A percentile compares a stretch with the other conserved stretches of the same genome.
Conservation (phyloP, 1,140 invertebrate genomes). For the Araneus ventricosus region DNA sequence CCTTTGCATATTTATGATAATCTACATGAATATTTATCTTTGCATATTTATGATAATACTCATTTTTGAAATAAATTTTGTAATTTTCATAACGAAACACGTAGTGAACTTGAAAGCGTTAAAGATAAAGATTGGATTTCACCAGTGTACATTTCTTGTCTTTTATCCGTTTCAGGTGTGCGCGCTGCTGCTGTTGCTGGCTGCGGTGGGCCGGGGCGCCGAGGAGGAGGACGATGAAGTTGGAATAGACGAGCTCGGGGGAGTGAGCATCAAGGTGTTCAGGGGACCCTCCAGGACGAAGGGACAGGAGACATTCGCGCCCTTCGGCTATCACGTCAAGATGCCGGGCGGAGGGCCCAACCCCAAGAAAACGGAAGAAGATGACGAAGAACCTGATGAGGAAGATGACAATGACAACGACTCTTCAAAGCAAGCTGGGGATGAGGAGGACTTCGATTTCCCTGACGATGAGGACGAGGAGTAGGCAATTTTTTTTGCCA, state of each 20-base stretch:
- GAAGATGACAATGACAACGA: background rate
- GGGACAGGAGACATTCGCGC: constrained; percentile 59
- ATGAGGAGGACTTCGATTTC: background rate
- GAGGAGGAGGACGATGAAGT: background rate
- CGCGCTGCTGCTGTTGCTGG: background rate
- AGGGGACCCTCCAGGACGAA: constrained; percentile 41
- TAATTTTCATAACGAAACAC: too few relatives aligned
- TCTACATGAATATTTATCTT: too few relatives aligned
- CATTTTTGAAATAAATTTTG: too few relatives aligned
- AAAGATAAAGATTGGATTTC: background rate
- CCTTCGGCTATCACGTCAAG: constrained; percentile 74
- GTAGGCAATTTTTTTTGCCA: too few relatives aligned
- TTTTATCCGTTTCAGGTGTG: background rate
- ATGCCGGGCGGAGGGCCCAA: constrained; percentile 19
- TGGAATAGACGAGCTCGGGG: constrained; percentile 33
- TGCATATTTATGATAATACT: too few relatives aligned
- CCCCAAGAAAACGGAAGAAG: background rate
- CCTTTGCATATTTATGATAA: too few relatives aligned
- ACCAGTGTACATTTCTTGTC: background rate
- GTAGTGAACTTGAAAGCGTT: too few relatives aligned
- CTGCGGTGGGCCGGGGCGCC: background rate
- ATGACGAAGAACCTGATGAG: background rate
- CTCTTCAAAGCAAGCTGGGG: background rate
- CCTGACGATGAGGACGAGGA: background rate
- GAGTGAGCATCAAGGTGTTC: constrained; percentile 73